These are phyloP conservation scores for Sebastes itinus DNA, from an alignment of 2,797 vertebrate genomes.

Conservation along the genomic window DNA sequence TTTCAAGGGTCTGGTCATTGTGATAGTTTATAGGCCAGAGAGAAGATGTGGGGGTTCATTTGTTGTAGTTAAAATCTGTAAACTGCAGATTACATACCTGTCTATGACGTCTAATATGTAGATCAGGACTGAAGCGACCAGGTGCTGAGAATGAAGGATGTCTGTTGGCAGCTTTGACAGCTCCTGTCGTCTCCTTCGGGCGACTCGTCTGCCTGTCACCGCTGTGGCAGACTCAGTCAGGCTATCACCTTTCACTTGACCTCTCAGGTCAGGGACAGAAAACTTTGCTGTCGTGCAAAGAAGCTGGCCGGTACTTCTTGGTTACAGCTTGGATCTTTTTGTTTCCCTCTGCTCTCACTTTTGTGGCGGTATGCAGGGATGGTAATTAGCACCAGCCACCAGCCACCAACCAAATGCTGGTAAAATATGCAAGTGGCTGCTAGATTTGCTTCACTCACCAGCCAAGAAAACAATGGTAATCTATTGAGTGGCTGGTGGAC, in stretches of 20 bases:
- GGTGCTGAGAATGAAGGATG: slow-evolving; percentile 21
- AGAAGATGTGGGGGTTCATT: not conserved
- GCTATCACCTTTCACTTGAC: slow-evolving; percentile 48
- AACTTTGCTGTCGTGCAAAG: not conserved
- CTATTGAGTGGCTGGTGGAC: too few species aligned
- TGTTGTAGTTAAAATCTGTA: not conserved
- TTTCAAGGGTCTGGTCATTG: not conserved
- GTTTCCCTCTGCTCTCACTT: not conserved
- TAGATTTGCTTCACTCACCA: too few species aligned
- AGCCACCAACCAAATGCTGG: too few species aligned
- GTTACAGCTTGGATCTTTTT: not conserved
- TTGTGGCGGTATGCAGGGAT: not conserved
- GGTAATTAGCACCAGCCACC: too few species aligned
- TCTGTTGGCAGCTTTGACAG: slow-evolving; percentile 28
- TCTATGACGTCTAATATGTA: not conserved
- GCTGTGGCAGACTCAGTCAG: not conserved
- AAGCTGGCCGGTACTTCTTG: not conserved
- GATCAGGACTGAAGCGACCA: slow-evolving; percentile 29
- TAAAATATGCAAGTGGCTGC: too few species aligned
- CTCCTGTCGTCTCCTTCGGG: slow-evolving; percentile 22
- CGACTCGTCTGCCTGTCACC: slow-evolving; percentile 4
- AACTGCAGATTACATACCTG: not conserved
- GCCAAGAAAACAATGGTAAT: too few species aligned
- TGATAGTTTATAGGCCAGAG: not conserved
- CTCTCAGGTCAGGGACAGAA: slow-evolving; percentile 18